Conservation (phyloP, 2,888 invertebrate genomes). For the Onchidella celtica region DNA sequence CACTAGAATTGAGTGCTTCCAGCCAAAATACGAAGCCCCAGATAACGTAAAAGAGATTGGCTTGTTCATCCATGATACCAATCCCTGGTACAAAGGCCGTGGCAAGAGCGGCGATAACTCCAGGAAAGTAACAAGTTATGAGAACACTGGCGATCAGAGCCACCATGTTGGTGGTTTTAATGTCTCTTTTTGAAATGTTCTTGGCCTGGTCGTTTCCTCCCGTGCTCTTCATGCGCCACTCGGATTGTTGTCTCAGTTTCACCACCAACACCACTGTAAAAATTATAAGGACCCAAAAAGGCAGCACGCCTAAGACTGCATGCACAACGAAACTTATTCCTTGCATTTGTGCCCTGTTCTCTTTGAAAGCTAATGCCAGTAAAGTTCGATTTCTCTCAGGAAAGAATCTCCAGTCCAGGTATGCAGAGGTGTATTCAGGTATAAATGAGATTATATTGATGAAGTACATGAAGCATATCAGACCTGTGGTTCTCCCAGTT, state of each 20-base stretch:
- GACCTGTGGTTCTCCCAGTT: not conserved
- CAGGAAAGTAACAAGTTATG: not conserved
- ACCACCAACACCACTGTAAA: not conserved
- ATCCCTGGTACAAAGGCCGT: not conserved
- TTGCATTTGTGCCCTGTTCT: not conserved
- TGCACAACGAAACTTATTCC: not conserved
- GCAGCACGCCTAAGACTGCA: not conserved
- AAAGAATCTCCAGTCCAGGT: not conserved
- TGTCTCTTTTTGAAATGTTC: not conserved
- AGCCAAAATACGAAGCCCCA: slow-evolving; percentile 6
- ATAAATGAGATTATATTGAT: not conserved
- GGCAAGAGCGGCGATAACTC: not conserved
- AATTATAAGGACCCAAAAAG: not conserved
- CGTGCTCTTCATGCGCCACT: not conserved
- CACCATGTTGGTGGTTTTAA: slow-evolving; percentile 1
- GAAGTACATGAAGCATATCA: not conserved
- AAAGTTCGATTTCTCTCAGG: not conserved
- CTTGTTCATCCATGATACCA: not conserved
- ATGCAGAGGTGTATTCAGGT: not conserved
- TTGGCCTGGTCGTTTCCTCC: not conserved
- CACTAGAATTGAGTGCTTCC: not conserved
- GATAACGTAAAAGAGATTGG: not conserved
- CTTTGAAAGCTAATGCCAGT: not conserved
- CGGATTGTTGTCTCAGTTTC: not conserved
- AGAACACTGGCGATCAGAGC: not conserved